Evolutionary conservation across 2,113 vertebrate species (phyloP), one percentile per base, ranked within the genome.

Genomic region (Brachirus orientalis): DNA sequence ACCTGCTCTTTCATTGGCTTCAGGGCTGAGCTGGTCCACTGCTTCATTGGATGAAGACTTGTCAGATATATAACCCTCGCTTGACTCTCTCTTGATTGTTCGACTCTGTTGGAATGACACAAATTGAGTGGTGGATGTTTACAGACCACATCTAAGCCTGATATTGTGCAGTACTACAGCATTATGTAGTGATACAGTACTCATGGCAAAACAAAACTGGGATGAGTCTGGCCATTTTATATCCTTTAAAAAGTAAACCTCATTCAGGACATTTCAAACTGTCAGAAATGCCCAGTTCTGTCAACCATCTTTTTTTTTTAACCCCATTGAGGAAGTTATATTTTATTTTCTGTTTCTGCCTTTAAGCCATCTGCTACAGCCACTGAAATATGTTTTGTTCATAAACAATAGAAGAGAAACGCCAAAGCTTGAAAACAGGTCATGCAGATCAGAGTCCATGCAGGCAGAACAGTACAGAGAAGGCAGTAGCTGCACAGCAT

Each of bases 51-150:
- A 92, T 40, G 93, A 89, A 8, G 91, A 84, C 82, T 89, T 89
- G 72, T 91, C 92, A 70, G 93, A 88, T 55, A 84, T 86, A 80
- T 83, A 83, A 89, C 86, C 92, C 77, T 84, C 73, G n/a, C 83
- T 92, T 62, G 83, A 91, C 38, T 90, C 69, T 45, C 75, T 87
- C 86, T 91, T 85, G 87, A 92, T 87, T 72, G 86, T 72, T 79
- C 63, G 86, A 70, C 62, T 94, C 95, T 95, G 94, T 87, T 87
- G 91, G 81, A 80, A 93, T 80, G 79, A 91, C 88, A 93, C 63
- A 89, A 62, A 75, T 83, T 88, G 62, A 80, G 60, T 67, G 44
- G 54, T 67, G 60, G 40, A 47, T 20, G n/a, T 70, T 62, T 76
- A 61, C 50, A 69, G 48, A 65, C 50, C 55, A 50, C 22, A 7